A percentile compares a stretch with the other conserved stretches of the same genome.
These are phyloP conservation scores for Serrognathus titanus DNA, from an alignment of 2,888 invertebrate genomes.

Conservation along the genomic window DNA sequence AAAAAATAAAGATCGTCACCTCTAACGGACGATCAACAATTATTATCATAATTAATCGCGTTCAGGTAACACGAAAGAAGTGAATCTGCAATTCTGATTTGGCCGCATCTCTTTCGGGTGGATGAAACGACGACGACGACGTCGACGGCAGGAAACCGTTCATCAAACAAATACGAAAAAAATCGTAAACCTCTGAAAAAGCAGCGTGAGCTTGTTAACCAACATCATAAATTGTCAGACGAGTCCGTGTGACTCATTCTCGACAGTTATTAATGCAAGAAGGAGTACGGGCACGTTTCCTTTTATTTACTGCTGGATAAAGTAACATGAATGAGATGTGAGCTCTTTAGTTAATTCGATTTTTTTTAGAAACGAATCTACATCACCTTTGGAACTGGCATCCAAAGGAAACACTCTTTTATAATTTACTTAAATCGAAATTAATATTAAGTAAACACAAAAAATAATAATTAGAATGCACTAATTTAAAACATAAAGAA, in stretches of 20 bases:
- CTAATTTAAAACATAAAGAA: no score
- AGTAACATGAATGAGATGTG: constrained; percentile 17
- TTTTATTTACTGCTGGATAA: constrained; percentile 19
- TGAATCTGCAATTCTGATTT: constrained; percentile 17
- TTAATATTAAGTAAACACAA: no score
- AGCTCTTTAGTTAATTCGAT: constrained; percentile 14
- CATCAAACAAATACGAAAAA: constrained; percentile 33
- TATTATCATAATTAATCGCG: neutral
- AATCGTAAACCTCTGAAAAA: constrained; percentile 31
- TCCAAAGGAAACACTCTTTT: no score
- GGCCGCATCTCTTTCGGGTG: constrained; percentile 5
- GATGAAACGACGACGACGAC: constrained; percentile 1
- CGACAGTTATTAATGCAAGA: constrained; percentile 36
- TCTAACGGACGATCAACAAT: no score
- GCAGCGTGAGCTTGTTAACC: constrained; percentile 38
- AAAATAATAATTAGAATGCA: no score
- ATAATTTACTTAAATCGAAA: no score
- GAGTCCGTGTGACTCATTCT: constrained; percentile 32
- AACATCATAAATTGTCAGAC: constrained; percentile 37
- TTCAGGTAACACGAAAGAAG: neutral
- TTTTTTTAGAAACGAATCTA: constrained; percentile 13
- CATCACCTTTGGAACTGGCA: constrained; percentile 31
- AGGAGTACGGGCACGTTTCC: constrained; percentile 22
- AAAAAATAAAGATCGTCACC: no score
- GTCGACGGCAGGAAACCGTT: constrained; percentile 28